Percentiles rank a stretch among this genome's conserved stretches.
These are phyloP conservation scores for Lymantria dispar DNA, from an alignment of 2,888 invertebrate genomes.

Conservation along the genomic window DNA sequence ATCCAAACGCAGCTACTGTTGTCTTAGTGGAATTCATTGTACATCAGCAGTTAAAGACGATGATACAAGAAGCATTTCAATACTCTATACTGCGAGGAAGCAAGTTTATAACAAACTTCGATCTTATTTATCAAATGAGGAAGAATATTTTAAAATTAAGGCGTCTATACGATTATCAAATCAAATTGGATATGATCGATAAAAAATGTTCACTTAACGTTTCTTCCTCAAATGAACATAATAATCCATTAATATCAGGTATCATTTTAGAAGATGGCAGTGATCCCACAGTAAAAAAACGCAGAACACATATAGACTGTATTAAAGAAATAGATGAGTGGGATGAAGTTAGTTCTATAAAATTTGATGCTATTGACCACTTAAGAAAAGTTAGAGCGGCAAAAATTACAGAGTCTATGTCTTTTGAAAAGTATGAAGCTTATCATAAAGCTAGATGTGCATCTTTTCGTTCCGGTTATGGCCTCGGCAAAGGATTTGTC, in stretches of 20 bases:
- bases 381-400: slow-evolving; percentile 83
- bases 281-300: slow-evolving; percentile 70
- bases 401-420: slow-evolving; percentile 78
- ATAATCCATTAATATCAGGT: slow-evolving; percentile 40
- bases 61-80: slow-evolving; percentile 89
- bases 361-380: slow-evolving; percentile 81
- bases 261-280: slow-evolving; percentile 76
- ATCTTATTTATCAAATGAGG: slow-evolving; percentile 91
- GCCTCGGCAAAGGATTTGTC: slow-evolving; percentile 74
- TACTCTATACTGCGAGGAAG: slow-evolving; percentile 85
- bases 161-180: slow-evolving; percentile 88
- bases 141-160: slow-evolving; percentile 90
- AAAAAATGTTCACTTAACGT: slow-evolving; percentile 47
- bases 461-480: slow-evolving; percentile 84
- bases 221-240: slow-evolving; percentile 40
- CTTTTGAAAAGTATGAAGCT: slow-evolving; percentile 86
- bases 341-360: slow-evolving; percentile 78
- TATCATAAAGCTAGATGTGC: slow-evolving; percentile 90
- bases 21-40: slow-evolving; percentile 92
- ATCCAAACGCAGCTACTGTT: slow-evolving; percentile 91
- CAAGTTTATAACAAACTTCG: slow-evolving; percentile 81
- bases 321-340: slow-evolving; percentile 81
- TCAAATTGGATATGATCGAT: slow-evolving; percentile 79
- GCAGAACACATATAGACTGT: slow-evolving; percentile 71
- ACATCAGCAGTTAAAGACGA: slow-evolving; percentile 88